A percentile compares a stretch with the other conserved stretches of the same genome.
These are phyloP conservation scores for Microplitis deprimator DNA, from an alignment of 2,888 invertebrate genomes.

Conservation along the genomic window DNA sequence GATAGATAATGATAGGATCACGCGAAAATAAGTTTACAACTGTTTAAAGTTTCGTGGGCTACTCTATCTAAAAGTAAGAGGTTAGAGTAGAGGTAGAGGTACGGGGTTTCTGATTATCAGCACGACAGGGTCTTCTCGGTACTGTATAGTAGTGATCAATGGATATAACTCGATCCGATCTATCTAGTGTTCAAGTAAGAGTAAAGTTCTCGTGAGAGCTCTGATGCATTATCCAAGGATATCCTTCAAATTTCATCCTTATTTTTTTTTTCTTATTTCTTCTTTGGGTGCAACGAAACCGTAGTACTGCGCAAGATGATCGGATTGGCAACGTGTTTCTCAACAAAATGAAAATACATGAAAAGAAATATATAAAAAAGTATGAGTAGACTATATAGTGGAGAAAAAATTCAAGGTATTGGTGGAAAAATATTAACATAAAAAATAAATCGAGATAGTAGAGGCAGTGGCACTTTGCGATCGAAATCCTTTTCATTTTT, in stretches of 20 bases:
- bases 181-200: background rate
- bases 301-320: no score
- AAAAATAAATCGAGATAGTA: slow-evolving; percentile 5
- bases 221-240: slow-evolving; percentile 20
- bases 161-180: slow-evolving; percentile 16
- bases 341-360: background rate
- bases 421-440: background rate
- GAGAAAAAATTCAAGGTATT: background rate
- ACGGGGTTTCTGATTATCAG: slow-evolving; percentile 40
- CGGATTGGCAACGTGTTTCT: background rate
- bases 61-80: slow-evolving; percentile 11
- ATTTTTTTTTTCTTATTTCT: no score
- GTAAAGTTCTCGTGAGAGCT: slow-evolving; percentile 11
- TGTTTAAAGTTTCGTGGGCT: slow-evolving; percentile 25
- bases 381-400: no score
- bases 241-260: slow-evolving; percentile 5
- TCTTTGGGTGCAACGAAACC: no score
- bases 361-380: slow-evolving; percentile 11
- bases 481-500: slow-evolving; percentile 18
- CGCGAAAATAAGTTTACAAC: slow-evolving; percentile 41
- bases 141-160: slow-evolving; percentile 33
- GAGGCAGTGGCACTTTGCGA: background rate
- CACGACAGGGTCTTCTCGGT: slow-evolving; percentile 42
- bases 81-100: background rate
- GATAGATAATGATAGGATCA: slow-evolving; percentile 39